phyloP scores from a whole-genome alignment of 2,888 invertebrate genomes.

The Dynastes maya region DNA sequence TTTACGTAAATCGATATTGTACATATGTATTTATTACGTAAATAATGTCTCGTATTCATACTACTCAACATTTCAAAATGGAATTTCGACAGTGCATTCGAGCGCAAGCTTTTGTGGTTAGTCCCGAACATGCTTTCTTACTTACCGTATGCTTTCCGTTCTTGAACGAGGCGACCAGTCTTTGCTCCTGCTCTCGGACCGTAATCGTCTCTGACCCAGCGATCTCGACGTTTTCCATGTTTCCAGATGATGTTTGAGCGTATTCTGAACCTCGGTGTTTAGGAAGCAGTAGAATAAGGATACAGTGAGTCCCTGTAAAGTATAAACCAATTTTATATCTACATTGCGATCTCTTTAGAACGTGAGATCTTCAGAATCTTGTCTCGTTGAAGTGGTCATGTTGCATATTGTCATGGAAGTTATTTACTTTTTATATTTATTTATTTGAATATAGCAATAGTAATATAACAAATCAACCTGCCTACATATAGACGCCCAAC shows the following conservation, averaged over 20 bases:
- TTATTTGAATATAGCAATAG: no score
- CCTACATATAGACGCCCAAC: no score
- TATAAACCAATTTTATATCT: background rate
- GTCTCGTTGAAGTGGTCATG: no score
- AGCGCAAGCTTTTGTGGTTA: conserved; percentile 16
- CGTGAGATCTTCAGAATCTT: no score
- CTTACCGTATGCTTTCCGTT: conserved; percentile 87
- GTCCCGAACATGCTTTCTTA: conserved; percentile 45
- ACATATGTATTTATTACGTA: no score
- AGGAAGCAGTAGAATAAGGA: conserved; percentile 94
- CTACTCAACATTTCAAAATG: background rate
- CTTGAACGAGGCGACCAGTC: conserved; percentile 88
- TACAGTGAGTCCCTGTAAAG: conserved; percentile 87
- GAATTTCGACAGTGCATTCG: conserved; percentile 10
- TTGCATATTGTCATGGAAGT: no score
- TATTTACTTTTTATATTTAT: no score
- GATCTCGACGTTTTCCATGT: conserved; percentile 83
- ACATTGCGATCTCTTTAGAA: no score
- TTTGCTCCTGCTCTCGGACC: conserved; percentile 83
- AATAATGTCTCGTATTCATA: conserved; percentile 3
- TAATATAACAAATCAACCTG: no score
- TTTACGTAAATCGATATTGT: no score
- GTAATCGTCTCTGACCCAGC: conserved; percentile 75
- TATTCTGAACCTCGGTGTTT: conserved; percentile 92
- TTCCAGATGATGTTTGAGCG: conserved; percentile 86